A percentile compares a stretch with the other conserved stretches of the same genome.
These are phyloP conservation scores for Dryas iulia DNA, from an alignment of 1,140 invertebrate species.

Conservation along the genomic window DNA sequence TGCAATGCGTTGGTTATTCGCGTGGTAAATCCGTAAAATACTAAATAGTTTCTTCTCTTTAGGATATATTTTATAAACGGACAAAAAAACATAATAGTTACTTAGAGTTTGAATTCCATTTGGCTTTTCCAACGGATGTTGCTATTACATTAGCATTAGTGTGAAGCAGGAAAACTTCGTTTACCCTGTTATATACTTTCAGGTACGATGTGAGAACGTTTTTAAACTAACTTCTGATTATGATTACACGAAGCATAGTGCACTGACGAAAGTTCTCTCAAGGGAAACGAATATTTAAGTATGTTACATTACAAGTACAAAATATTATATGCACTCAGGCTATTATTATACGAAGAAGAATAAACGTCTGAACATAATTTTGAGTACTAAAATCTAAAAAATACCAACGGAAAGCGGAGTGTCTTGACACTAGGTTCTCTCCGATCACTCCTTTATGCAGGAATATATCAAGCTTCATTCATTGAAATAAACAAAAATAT, in stretches of 20 bases:
- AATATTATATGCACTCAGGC: too few species aligned
- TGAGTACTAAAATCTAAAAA: too few species aligned
- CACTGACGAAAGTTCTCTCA: background rate
- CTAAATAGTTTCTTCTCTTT: background rate
- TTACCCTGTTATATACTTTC: background rate
- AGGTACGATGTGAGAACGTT: background rate
- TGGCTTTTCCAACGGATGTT: background rate
- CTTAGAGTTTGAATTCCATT: background rate
- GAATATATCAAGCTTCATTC: too few species aligned
- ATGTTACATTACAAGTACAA: background rate
- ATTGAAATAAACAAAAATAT: background rate
- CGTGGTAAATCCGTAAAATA: background rate
- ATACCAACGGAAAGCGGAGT: too few species aligned
- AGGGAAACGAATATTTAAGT: background rate
- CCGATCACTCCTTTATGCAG: too few species aligned
- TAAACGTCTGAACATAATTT: too few species aligned
- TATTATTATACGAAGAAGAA: too few species aligned
- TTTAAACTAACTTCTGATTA: slow-evolving; percentile 1
- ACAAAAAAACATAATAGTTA: background rate
- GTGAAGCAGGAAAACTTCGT: background rate
- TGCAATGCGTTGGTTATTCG: too few species aligned
- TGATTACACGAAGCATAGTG: background rate
- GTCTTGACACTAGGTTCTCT: too few species aligned
- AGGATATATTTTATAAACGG: too few species aligned
- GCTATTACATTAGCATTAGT: slow-evolving; percentile 2